Evolutionary conservation across 2,113 vertebrate genomes (phyloP).

Genomic region (Sylvicapra grimmia): DNA sequence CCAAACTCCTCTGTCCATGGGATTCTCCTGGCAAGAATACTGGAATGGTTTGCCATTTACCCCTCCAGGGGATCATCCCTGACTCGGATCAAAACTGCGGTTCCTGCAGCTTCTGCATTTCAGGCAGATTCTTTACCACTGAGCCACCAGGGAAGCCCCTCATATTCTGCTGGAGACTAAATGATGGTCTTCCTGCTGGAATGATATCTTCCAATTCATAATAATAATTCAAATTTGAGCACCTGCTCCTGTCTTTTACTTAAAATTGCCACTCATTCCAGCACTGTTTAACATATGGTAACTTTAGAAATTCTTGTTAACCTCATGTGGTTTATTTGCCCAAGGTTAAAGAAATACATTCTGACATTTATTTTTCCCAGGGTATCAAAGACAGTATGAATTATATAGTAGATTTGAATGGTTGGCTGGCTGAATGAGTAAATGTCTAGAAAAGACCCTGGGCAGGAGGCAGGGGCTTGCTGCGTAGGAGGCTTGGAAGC

Average conservation of each 20-base stretch:
- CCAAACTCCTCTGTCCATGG: neutral
- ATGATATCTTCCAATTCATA: neutral
- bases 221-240: neutral
- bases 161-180: conserved; percentile 9
- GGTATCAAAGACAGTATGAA: neutral
- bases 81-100: neutral
- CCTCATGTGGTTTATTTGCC: neutral
- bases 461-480: neutral
- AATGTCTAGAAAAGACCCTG: neutral
- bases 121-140: neutral
- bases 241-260: neutral
- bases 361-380: neutral
- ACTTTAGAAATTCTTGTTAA: conserved; percentile 1
- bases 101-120: neutral
- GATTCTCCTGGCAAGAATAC: neutral
- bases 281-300: neutral
- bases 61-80: neutral
- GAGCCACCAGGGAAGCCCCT: neutral
- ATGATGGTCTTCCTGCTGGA: neutral
- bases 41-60: neutral
- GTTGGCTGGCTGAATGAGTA: neutral
- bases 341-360: neutral
- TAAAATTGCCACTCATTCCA: neutral
- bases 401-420: neutral
- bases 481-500: neutral